phyloP scores from a whole-genome alignment of 1,140 invertebrate species.

The Globodera rostochiensis region DNA sequence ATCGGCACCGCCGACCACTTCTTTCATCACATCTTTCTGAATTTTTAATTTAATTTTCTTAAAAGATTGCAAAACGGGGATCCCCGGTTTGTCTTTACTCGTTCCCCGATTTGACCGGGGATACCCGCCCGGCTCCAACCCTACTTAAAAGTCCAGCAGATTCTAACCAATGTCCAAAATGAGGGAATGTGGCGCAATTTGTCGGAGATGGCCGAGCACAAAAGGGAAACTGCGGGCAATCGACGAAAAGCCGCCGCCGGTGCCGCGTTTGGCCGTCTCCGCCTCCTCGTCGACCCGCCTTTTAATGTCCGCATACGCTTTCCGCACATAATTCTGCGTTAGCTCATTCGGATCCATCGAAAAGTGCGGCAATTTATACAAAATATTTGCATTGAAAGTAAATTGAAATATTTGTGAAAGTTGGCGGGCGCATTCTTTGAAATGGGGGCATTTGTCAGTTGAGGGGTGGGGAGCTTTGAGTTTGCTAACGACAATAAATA shows the following conservation, averaged over 20 bases:
- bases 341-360: slow-evolving; percentile 3
- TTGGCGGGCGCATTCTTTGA: no score
- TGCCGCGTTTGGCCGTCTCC: not conserved
- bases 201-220: not conserved
- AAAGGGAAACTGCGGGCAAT: slow-evolving; percentile 2
- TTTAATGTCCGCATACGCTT: slow-evolving; percentile 14
- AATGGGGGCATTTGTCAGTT: no score
- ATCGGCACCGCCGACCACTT: no score
- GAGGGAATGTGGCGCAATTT: slow-evolving; percentile 4
- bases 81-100: no score
- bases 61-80: not conserved
- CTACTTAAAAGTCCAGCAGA: no score
- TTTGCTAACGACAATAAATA: no score
- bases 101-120: no score
- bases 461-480: no score
- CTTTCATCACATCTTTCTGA: no score
- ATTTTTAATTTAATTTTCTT: not conserved
- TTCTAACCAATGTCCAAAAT: slow-evolving; percentile 29
- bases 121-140: no score
- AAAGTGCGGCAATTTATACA: not conserved
- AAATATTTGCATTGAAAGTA: not conserved
- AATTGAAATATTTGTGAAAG: not conserved
- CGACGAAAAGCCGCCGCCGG: not conserved
- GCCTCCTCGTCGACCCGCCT: not conserved
- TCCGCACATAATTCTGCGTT: slow-evolving; percentile 9